Evolutionary conservation across 2,113 vertebrate species (phyloP), one percentile per base, ranked within the genome.

Genomic region (Nannobrachium achirus): DNA sequence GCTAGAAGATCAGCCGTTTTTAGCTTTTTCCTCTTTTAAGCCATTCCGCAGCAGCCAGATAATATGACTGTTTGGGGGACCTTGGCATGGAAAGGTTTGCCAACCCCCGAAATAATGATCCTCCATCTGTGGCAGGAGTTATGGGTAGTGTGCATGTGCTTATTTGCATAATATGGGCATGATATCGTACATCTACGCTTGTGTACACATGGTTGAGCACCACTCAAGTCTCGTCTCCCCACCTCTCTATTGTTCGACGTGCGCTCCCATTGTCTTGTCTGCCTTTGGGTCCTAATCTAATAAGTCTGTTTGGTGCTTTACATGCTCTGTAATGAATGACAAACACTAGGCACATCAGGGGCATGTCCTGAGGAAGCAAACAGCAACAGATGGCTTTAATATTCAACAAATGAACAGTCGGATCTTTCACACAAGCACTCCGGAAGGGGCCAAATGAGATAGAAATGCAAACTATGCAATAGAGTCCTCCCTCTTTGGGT

Each of bases 321-420:
- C 63, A 58, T 66, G 71, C 18, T 52, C 63, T 66, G 63, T 82
- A 89, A 86, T 82, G 88, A 89, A 83, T 56, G 75, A 63, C 82
- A 76, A 85, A 83, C 76, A 72, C 82, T 75, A 59, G n/a, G 59
- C 79, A 69, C 82, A 67, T 80, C 59, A 71, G 69, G 60, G 75
- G 57, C 73, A 62, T 66, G 66, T 89, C 87, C 80, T 64, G 66
- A 78, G 81, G 84, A 88, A 66, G 64, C 68, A 66, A 81, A 68
- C 50, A 58, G 73, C 79, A 77, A 89, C 89, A 88, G 82, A 91
- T 90, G 89, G 89, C 84, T 89, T 86, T 88, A 86, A 90, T 90
- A 84, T 82, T 75, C 62, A 67, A 64, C 72, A 72, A 89, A 86
- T 79, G 73, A 80, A 80, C 72, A 71, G 53, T 49, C 61, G 6